Base-by-base conservation (phyloP, 2,113 vertebrate genomes). In the Mus pahari region DNA sequence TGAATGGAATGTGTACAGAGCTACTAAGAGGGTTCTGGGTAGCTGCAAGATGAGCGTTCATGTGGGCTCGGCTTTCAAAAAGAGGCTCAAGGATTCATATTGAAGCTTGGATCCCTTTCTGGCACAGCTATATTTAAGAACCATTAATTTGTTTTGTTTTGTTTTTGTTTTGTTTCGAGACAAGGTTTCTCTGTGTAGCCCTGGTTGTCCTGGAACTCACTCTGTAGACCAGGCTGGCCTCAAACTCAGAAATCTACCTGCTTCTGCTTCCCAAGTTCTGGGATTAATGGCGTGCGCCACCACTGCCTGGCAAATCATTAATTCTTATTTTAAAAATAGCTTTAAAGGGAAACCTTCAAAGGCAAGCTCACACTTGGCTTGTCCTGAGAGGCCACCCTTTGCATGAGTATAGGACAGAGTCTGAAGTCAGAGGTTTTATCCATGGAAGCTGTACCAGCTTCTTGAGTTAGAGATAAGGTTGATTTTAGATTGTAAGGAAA, bases 51-150 rank as follows among this genome's bases (percentile, higher is more conserved):
- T 26, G 22, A 70, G 48, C 55, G 31, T 10, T 73, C 53, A 6
- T 7, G 26, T 78, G 45, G 55, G 82, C 39, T 24, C 2, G 45
- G 50, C 14, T 55, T 55, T n/a, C 10, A 7, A 20, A 42, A 64
- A 62, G 79, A 62, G 31, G 24, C 24, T 71, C 86, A 66, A 92
- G 55, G 20, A 11, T 42, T 70, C 36, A 73, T 0, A 0, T 68
- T 60, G 89, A 81, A 82, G 58, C 83, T 94, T 93, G 71, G 86
- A 68, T 75, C 5, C n/a, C 20, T 60, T 92, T 58, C 84, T 83
- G 9, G 89, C 7, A n/a, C 42, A 22, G 55, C 45, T 71, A 16
- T 81, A n/a, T 62, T 89, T 64, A 86, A 90, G 75, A 86, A 75
- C 2, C 45, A 62, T 62, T 92, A 31, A 8, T 39, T 89, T 48